A percentile compares a stretch with the other conserved stretches of the same genome.
phyloP scores from a whole-genome alignment of 37 sponge, comb jelly and placozoan genomes.

The Mnemiopsis leidyi region DNA sequence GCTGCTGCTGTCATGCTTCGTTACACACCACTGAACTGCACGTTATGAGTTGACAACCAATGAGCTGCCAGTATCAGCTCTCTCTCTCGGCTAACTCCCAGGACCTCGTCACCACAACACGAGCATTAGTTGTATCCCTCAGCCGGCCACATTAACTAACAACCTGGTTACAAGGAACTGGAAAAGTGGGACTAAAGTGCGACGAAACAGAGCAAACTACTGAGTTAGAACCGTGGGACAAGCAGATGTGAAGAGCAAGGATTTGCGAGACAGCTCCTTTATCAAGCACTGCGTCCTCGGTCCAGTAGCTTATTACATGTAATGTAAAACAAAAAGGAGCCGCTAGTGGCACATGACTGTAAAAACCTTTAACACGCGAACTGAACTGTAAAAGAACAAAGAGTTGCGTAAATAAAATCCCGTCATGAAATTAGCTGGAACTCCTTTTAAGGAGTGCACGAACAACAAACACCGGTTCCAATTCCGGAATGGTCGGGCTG shows the following conservation, averaged over 20 bases:
- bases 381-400: background rate
- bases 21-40: background rate
- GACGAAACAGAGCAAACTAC: too few relatives aligned
- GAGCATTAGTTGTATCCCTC: background rate
- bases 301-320: background rate
- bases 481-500: background rate
- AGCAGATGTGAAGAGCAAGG: background rate
- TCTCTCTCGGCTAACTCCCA: background rate
- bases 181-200: background rate
- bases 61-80: background rate
- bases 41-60: background rate
- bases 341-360: background rate
- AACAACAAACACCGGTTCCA: background rate
- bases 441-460: background rate
- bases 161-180: background rate
- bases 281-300: background rate
- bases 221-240: too few relatives aligned
- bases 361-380: background rate
- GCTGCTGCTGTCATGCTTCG: background rate
- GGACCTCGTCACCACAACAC: background rate
- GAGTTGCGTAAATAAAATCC: background rate
- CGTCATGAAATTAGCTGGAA: background rate
- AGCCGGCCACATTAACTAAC: background rate
- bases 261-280: background rate
- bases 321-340: background rate